Percentiles rank a stretch among this genome's conserved stretches.
These are phyloP conservation scores for Meliscaeva auricollis DNA, from an alignment of 2,888 invertebrate genomes.

Conservation along the genomic window DNA sequence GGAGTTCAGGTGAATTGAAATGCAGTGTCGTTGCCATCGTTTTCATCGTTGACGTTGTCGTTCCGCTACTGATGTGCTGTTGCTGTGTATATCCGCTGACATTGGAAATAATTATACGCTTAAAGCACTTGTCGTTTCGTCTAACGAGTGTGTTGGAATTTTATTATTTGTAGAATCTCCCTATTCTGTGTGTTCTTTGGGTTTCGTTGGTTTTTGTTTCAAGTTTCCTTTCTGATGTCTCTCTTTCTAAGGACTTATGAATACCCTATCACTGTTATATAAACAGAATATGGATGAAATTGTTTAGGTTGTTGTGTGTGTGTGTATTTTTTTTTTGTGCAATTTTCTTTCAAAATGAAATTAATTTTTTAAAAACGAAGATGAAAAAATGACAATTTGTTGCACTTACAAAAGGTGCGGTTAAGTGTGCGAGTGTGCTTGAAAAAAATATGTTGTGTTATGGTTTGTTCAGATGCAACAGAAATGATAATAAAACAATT, in stretches of 20 bases:
- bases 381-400: conserved; percentile 47
- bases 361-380: conserved; percentile 48
- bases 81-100: conserved; percentile 59
- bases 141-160: conserved; percentile 68
- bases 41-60: conserved; percentile 29
- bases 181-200: not conserved
- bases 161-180: conserved; percentile 19
- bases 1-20: conserved; percentile 30
- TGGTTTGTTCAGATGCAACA: conserved; percentile 13
- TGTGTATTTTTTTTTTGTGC: no score
- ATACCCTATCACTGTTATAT: conserved; percentile 14
- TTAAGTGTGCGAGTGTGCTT: not conserved
- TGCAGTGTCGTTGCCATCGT: conserved; percentile 34
- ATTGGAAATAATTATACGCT: conserved; percentile 75
- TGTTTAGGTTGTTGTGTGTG: no score
- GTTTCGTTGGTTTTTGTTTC: conserved; percentile 18
- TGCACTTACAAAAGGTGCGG: conserved; percentile 7
- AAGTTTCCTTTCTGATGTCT: conserved; percentile 21
- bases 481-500: not conserved
- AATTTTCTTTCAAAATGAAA: conserved; percentile 57
- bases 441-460: not conserved
- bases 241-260: conserved; percentile 55
- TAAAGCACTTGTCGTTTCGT: conserved; percentile 69
- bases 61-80: conserved; percentile 13
- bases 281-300: not conserved